These are phyloP conservation scores for Eptatretus burgeri DNA, from an alignment of 2,113 vertebrate species.

Conservation along the genomic window DNA sequence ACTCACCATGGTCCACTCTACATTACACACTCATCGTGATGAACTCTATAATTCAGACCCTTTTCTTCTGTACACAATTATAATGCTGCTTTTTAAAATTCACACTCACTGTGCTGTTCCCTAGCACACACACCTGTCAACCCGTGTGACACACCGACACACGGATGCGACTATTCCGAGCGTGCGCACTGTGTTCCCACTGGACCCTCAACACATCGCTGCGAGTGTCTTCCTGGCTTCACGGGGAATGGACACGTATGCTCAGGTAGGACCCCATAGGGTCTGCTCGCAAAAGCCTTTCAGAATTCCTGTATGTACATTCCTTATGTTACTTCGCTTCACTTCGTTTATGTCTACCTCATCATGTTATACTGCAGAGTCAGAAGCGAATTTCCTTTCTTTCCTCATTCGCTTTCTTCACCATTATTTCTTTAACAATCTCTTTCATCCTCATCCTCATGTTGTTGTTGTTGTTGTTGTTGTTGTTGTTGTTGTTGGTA, in stretches of 20 bases:
- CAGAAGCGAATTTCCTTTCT: too few relatives aligned
- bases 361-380: too few relatives aligned
- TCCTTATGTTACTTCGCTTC: too few relatives aligned
- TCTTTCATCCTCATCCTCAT: too few relatives aligned
- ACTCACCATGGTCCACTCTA: background rate
- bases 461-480: too few relatives aligned
- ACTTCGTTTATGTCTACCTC: too few relatives aligned
- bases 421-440: too few relatives aligned
- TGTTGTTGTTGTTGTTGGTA: too few relatives aligned
- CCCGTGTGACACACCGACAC: constrained; percentile 19
- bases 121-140: constrained; percentile 7
- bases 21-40: background rate
- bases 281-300: too few relatives aligned
- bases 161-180: constrained; percentile 13
- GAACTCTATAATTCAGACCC: background rate
- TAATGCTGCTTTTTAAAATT: background rate
- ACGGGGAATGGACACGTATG: constrained; percentile 13
- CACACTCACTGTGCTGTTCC: background rate
- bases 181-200: constrained; percentile 16
- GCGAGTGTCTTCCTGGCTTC: constrained; percentile 20
- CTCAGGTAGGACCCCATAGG: constrained; percentile 13
- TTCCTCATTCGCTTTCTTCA: too few relatives aligned
- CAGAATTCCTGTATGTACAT: too few relatives aligned
- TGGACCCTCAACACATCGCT: constrained; percentile 11
- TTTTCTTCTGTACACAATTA: background rate